Evolutionary conservation across 2,113 vertebrate species (phyloP), one percentile per base, ranked within the genome.

Genomic region (Zingel zingel): DNA sequence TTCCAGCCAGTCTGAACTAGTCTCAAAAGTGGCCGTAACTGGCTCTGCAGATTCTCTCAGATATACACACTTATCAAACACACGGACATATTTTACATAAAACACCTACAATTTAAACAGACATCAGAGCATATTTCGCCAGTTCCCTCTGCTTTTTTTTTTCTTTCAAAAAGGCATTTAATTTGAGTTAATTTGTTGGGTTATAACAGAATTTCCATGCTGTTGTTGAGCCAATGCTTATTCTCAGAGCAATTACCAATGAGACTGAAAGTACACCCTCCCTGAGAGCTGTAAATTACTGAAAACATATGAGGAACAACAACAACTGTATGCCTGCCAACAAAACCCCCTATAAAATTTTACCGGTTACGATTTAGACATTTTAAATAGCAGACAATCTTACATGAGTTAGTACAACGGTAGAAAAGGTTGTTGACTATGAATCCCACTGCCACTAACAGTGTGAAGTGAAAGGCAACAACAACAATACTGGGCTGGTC

Each of bases 1-100:
- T 54, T 78, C 1, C 13, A 66, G 36, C 73, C n/a, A 51, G 76
- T 73, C 76, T 73, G 21, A 64, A 74, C 82, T 61, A 43, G 84
- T 54, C 47, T 57, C 19, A 36, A 23, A 43, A 43, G 39, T 11
- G 23, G 25, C 15, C 2, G 25, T 5, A 33, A 54, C 23, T 13
- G 10, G 23, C 39, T 58, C 43, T 7, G 50, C 25, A 50, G 27
- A 18, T 33, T 30, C 19, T 67, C 19, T 63, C 73, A 64, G 3
- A 67, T 15, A 54, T 2, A 36, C 13, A 67, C n/a, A 56, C 51
- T 67, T 33, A 27, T 51, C 48, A 23, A 10, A 53, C 45, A 69
- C 45, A 61, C 10, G 51, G 25, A 79, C 10, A 33, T 1, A 18
- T 25, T 62, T 69, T 21, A 65, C 0, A 69, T 57, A 36, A 75